These are phyloP conservation scores for Sterrhoptilus dennistouni DNA, from an alignment of 2,113 vertebrate species.

Conservation along the genomic window DNA sequence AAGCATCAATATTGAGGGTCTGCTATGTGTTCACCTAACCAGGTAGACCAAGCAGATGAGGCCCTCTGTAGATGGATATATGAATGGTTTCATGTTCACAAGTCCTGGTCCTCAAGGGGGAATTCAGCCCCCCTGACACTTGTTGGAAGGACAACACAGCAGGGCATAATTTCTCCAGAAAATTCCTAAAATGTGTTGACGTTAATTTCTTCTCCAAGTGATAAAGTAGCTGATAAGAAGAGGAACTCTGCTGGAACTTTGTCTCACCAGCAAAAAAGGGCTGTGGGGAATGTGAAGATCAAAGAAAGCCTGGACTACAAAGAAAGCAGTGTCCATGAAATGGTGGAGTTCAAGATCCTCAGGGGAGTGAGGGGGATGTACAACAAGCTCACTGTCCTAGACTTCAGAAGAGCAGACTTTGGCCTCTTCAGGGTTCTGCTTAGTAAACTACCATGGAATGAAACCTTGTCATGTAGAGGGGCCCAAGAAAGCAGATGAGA, in stretches of 20 bases:
- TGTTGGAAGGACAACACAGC: not conserved
- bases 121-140: not conserved
- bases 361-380: fast-evolving
- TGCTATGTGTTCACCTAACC: not conserved
- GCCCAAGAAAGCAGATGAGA: not conserved
- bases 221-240: not conserved
- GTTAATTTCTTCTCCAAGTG: not conserved
- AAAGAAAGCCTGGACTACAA: not conserved
- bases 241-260: not conserved
- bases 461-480: not conserved
- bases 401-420: not conserved
- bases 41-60: not conserved
- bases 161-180: not conserved
- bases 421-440: not conserved
- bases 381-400: not conserved
- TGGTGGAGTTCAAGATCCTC: not conserved
- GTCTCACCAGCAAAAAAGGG: not conserved
- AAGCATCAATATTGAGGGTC: not conserved
- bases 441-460: not conserved
- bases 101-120: not conserved
- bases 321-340: not conserved
- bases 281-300: not conserved
- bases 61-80: not conserved
- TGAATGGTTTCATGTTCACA: not conserved
- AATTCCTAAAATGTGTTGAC: not conserved